These are phyloP conservation scores for Steinernema carpocapsae DNA, from an alignment of 2,888 invertebrate species.

Conservation along the genomic window DNA sequence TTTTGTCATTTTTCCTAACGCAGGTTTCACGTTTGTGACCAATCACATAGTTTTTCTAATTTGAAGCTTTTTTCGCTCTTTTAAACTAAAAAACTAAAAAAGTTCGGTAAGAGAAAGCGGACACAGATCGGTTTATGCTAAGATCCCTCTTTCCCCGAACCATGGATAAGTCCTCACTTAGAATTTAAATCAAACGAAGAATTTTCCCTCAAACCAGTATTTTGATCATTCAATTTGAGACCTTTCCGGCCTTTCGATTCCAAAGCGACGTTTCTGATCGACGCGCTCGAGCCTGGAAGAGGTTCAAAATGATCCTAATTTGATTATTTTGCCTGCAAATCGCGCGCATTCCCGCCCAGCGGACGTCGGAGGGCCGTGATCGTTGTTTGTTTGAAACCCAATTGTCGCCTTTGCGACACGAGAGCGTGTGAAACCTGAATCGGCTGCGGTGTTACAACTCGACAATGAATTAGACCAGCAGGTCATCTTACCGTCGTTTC, in stretches of 20 bases:
- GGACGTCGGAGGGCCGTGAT: background rate
- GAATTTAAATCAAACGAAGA: too few relatives aligned
- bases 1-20: too few relatives aligned
- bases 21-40: too few relatives aligned
- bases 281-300: background rate
- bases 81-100: too few relatives aligned
- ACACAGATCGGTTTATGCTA: too few relatives aligned
- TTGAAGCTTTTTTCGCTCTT: too few relatives aligned
- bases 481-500: conserved; percentile 19
- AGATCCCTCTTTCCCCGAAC: too few relatives aligned
- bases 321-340: background rate
- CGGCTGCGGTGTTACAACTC: conserved; percentile 21
- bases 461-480: conserved; percentile 18
- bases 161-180: too few relatives aligned
- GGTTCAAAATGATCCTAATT: background rate
- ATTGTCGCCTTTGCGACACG: background rate
- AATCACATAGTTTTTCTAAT: too few relatives aligned
- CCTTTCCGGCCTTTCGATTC: background rate
- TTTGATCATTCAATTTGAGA: too few relatives aligned
- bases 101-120: too few relatives aligned
- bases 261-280: background rate
- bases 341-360: background rate
- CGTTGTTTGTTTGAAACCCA: conserved; percentile 29
- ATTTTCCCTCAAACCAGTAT: too few relatives aligned
- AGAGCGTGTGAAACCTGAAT: conserved; percentile 19